Conservation (phyloP, 2,113 vertebrate genomes). For the Procavia capensis region DNA sequence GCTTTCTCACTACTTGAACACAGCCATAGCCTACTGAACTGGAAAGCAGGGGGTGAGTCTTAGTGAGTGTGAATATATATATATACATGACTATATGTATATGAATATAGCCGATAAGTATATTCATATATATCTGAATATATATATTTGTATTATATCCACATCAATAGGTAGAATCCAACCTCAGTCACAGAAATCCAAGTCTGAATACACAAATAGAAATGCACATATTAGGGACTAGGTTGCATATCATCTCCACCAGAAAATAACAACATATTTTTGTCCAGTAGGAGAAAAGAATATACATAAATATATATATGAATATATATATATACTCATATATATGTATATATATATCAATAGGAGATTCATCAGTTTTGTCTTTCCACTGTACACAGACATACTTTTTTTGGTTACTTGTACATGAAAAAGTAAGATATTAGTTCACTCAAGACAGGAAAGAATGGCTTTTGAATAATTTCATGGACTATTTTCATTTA, state of each 20-base stretch:
- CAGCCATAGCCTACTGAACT: not conserved
- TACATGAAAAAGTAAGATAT: slow-evolving; percentile 34
- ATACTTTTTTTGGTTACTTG: slow-evolving; percentile 12
- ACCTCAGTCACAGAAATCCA: not conserved
- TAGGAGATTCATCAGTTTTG: too few species aligned
- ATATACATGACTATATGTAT: not conserved
- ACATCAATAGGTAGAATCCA: not conserved
- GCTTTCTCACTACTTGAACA: not conserved
- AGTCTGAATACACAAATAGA: not conserved
- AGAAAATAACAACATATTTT: not conserved
- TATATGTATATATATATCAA: too few species aligned
- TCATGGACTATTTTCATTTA: slow-evolving; percentile 48
- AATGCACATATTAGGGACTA: not conserved
- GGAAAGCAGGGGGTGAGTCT: slow-evolving; percentile 25
- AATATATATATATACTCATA: too few species aligned
- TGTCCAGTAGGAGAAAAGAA: slow-evolving; percentile 18
- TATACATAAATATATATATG: too few species aligned
- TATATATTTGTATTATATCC: not conserved
- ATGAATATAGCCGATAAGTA: too few species aligned
- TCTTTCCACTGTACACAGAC: too few species aligned
- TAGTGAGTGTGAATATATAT: slow-evolving; percentile 48
- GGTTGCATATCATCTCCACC: not conserved
- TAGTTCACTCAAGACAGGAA: slow-evolving; percentile 56
- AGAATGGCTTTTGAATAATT: slow-evolving; percentile 56
- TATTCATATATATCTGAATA: too few species aligned